Evolutionary conservation across 2,888 invertebrate genomes (phyloP), one percentile per base, ranked within the genome.

Genomic region (Cerastis leucographa): DNA sequence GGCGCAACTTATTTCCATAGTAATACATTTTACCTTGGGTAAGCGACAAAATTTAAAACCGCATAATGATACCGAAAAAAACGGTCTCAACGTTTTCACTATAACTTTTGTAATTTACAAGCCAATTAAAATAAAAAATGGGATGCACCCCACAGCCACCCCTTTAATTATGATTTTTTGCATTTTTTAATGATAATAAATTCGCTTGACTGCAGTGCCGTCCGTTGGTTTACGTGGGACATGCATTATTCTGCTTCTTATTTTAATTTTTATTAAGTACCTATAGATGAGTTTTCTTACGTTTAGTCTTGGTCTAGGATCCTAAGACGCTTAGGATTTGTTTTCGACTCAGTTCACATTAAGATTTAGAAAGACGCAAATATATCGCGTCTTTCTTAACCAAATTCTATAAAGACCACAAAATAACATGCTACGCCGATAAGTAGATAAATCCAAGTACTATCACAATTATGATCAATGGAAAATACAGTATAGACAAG

Each of bases 121-220:
- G 95, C 94, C 96, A 95, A 96, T 96, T 96, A 95, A 95, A 95
- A 94, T 96, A 95, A 96, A 96, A 95, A 96, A 96, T 95, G 95
- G 93, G 94, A 93, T 93, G 93, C 95, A 93, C 92, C 94, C 93
- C 91, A 85, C 89, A 87, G 86, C 94, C 95, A 93, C 95, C 96
- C 95, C 94, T 95, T 96, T 96, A 94, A 96, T 96, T 95, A 96
- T 95, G 93, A 93, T 95, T 96, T 96, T 96, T 95, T 95, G 93
- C 95, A 93, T 95, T 95, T 96, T 96, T 96, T 95, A 95, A 96
- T 95, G 96, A 95, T 94, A 95, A 96, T 96, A 96, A 95, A 95
- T 96, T 94, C 90, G 91, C 91, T 90, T 90, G 90, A 91, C 88
- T 91, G 93, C 92, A 91, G 89, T 88, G 87, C 81, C 85, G 88